Base-by-base conservation (phyloP, 2,113 vertebrate genomes). In the Hystrix brachyura region DNA sequence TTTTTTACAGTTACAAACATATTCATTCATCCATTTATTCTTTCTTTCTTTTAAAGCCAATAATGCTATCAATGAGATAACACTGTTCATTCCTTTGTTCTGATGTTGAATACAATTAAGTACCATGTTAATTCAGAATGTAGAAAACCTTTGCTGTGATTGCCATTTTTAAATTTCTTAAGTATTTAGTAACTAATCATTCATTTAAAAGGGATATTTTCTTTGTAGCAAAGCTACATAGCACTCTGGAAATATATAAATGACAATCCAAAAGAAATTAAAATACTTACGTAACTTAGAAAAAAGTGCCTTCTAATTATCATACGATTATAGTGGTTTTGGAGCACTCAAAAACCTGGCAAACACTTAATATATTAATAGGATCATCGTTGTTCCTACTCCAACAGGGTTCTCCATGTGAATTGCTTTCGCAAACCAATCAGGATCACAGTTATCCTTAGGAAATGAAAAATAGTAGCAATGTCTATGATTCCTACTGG, bases 361-460 rank as follows among this genome's bases (percentile, higher is more conserved):
- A 96, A 88, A 76, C 59, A 92, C 9, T 83, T 80, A 83, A 51
- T 76, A n/a, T 64, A 90, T 96, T 94, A 90, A 88, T 94, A 76
- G 43, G 59, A 83, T 88, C 55, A 23, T 82, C 90, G 34, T 0
- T 90, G 76, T 46, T 43, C 34, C 15, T 67, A 21, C 32, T 59
- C 85, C 32, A 88, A 74, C 10, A 43, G 65, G 14, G 64, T 53
- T 2, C 82, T 93, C 78, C n/a, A 2, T 48, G 25, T 62, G 55
- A 93, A 92, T 74, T 93, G 85, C 86, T 93, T 89, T 91, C 88
- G 62, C 17, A 96, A 96, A 79, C 88, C 27, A 95, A 86, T 82
- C 92, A 72, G 51, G 86, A 95, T 81, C 51, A 87, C 17, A 93
- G 23, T 74, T 89, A 94, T 79, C 88, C 91, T 87, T 78, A 88